A percentile compares a stretch with the other conserved stretches of the same genome.
Conservation (phyloP, 2,113 vertebrate genomes). For the Typhlomys cinereus region DNA sequence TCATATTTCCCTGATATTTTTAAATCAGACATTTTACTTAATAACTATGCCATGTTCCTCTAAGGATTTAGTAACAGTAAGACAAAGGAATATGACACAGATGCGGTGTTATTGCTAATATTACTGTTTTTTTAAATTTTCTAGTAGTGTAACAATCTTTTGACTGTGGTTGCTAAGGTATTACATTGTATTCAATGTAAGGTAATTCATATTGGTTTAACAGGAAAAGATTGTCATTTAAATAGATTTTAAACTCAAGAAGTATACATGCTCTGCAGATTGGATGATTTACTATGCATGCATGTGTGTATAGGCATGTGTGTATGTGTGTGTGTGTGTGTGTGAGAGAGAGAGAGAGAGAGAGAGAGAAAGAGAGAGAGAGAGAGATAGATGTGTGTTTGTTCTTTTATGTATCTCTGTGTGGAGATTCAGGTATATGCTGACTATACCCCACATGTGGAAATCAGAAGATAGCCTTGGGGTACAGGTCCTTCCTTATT, state of each 20-base stretch:
- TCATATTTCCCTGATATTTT: background rate
- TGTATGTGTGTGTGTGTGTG: no score
- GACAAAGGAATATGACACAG: background rate
- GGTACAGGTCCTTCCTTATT: no score
- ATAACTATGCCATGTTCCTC: background rate
- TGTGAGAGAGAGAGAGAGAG: no score
- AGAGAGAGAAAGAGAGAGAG: no score
- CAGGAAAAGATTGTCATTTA: background rate
- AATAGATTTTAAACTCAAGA: slow-evolving; percentile 9
- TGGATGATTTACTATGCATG: background rate
- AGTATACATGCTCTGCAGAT: background rate
- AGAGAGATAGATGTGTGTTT: no score
- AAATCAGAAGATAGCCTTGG: no score
- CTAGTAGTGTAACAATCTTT: background rate
- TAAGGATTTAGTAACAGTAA: background rate
- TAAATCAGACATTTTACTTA: background rate
- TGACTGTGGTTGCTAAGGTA: slow-evolving; percentile 18
- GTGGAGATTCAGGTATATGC: no score
- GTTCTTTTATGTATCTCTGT: no score
- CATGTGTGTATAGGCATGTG: no score
- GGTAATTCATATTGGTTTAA: slow-evolving; percentile 16
- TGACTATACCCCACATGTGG: no score
- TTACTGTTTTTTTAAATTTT: background rate
- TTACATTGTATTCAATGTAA: background rate
- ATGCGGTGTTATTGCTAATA: background rate